Base-by-base conservation (phyloP, 2,888 invertebrate species). In the Zygogramma bicolorata region DNA sequence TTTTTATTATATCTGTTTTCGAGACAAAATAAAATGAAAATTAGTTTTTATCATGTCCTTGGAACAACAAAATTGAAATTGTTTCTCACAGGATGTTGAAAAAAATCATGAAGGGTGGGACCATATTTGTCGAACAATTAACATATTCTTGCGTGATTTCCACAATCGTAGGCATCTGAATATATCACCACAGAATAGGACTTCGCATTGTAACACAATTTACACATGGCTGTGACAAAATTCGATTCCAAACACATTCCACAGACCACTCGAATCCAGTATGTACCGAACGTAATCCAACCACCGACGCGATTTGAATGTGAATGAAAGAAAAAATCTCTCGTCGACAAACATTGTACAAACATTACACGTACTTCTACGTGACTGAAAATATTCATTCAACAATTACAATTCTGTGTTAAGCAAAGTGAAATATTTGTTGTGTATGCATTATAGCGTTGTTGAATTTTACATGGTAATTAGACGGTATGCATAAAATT, bases 371-470 rank as follows among this genome's bases (percentile, higher is more conserved):
- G 63, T 29, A 20, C 29, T 4, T 7, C 49, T 63, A 63, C 63
- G 63, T 63, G 63, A 63, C 63, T 63, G 31, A 46, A 63, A 63
- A 63, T 63, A 63, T 63, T 46, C 25, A 63, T 63, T 29, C 63
- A 63, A 22, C 63, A 46, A 63, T 63, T 63, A 63, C 18, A 29
- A 63, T 63, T 61, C 61, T 34, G 61, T 40, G 61, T 61, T 63
- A 62, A 40, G 20, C 62, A 42, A 62, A 38, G 62, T 62, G 18
- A 27, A 62, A 25, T 42, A 62, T 61, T 61, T 62, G 62, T 62
- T 27, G 40, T 15, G 62, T 62, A 62, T 42, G 27, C 27, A 53
- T 53, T 53, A 53, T 53, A 63, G 20, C 46, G 20, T 27, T 20
- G 42, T 25, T 46, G 46, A 46, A 46, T 63, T 46, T 63, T 46